These are phyloP conservation scores for Tubulanus polymorphus DNA, from an alignment of 2,888 invertebrate species.

Conservation along the genomic window DNA sequence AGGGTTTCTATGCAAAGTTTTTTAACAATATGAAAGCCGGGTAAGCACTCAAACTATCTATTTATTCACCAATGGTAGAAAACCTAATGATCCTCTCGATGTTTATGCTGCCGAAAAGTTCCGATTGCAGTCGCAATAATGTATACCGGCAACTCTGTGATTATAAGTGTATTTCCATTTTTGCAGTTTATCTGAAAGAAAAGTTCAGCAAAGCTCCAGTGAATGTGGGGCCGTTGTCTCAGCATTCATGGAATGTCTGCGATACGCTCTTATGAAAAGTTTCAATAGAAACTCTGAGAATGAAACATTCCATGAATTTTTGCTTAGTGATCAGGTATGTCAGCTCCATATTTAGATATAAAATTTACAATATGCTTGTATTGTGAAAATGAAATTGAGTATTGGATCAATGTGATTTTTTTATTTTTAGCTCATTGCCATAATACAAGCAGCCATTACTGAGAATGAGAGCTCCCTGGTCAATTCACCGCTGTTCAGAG, in stretches of 20 bases:
- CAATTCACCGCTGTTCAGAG: slow-evolving; percentile 30
- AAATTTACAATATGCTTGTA: background rate
- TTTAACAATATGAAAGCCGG: slow-evolving; percentile 68
- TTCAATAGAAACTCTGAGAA: slow-evolving; percentile 9
- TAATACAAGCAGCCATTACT: slow-evolving; percentile 37
- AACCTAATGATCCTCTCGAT: no score
- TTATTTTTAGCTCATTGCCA: slow-evolving; percentile 36
- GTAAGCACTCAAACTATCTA: slow-evolving; percentile 54
- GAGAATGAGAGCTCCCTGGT: slow-evolving; percentile 29
- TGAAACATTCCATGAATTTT: slow-evolving; percentile 9
- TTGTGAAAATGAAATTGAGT: background rate
- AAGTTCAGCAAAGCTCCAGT: slow-evolving; percentile 62
- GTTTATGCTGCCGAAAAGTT: no score
- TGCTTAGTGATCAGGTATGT: slow-evolving; percentile 37
- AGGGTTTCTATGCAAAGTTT: slow-evolving; percentile 56
- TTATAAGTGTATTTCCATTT: no score
- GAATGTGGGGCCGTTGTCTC: slow-evolving; percentile 67
- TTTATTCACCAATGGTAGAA: no score
- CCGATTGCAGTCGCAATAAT: no score
- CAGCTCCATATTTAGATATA: background rate
- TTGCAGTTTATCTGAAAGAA: slow-evolving; percentile 62
- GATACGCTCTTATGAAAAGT: slow-evolving; percentile 58
- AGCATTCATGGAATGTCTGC: slow-evolving; percentile 72
- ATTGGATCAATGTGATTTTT: no score
- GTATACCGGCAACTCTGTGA: no score